Evolutionary conservation across 2,113 vertebrate genomes (phyloP).

Genomic region (Chauna torquata): DNA sequence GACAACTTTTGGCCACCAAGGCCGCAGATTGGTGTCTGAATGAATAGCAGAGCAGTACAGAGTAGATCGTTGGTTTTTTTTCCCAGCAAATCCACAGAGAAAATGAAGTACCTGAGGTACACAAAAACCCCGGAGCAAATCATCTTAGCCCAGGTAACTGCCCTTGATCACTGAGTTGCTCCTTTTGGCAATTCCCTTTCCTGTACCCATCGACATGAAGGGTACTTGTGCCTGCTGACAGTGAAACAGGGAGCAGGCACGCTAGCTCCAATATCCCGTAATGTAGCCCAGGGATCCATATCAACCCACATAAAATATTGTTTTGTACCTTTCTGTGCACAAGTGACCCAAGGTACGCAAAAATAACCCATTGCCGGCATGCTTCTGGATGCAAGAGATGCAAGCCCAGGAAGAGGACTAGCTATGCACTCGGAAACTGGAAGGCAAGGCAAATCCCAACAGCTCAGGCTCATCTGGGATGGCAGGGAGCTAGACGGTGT

Average conservation of each 20-base stretch:
- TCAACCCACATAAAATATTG: not conserved
- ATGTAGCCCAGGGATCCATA: not conserved
- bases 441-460: not conserved
- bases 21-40: not conserved
- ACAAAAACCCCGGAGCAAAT: not conserved
- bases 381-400: not conserved
- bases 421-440: not conserved
- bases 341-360: not conserved
- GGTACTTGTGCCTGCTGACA: fast-evolving
- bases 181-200: not conserved
- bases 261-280: not conserved
- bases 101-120: not conserved
- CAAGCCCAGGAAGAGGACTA: not conserved
- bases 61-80: not conserved
- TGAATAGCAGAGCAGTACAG: not conserved
- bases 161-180: not conserved
- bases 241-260: not conserved
- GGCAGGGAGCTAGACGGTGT: fast-evolving
- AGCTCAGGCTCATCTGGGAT: not conserved
- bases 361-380: not conserved
- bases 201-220: not conserved
- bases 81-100: not conserved
- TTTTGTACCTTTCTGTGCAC: not conserved
- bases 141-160: not conserved
- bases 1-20: not conserved